phyloP scores from a whole-genome alignment of 1,140 invertebrate genomes.

The Frieseomelitta varia region DNA sequence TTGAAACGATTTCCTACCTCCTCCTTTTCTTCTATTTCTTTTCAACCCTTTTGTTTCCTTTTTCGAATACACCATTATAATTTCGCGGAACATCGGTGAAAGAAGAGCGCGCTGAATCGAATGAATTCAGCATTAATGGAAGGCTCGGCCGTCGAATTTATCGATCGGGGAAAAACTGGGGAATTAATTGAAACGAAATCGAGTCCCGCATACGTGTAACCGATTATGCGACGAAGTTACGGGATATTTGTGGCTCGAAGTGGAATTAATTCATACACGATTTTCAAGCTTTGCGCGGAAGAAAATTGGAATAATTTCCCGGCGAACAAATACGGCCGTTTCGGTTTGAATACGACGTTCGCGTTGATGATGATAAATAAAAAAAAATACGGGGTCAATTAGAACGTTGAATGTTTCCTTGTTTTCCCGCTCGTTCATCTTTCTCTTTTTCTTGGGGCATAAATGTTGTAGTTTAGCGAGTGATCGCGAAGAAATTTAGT shows the following conservation, averaged over 20 bases:
- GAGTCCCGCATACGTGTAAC: background rate
- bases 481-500: background rate
- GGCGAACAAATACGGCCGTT: background rate
- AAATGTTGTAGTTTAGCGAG: background rate
- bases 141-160: background rate
- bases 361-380: background rate
- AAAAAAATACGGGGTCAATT: background rate
- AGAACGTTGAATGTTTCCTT: too few relatives aligned
- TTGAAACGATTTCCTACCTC: background rate
- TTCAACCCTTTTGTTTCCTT: background rate
- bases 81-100: background rate
- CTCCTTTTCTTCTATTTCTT: background rate
- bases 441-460: background rate
- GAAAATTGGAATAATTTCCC: background rate
- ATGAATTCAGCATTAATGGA: constrained; percentile 9
- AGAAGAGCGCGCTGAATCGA: background rate
- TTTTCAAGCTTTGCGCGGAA: background rate
- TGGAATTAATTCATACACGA: background rate
- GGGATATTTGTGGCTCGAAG: background rate
- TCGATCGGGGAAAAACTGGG: background rate
- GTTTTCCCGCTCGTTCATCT: too few relatives aligned
- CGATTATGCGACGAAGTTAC: background rate
- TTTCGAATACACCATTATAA: background rate
- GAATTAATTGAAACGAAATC: constrained; percentile 25
- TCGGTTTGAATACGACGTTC: background rate